Conservation (phyloP, 2,797 vertebrate species). For the Aplochiton taeniatus region DNA sequence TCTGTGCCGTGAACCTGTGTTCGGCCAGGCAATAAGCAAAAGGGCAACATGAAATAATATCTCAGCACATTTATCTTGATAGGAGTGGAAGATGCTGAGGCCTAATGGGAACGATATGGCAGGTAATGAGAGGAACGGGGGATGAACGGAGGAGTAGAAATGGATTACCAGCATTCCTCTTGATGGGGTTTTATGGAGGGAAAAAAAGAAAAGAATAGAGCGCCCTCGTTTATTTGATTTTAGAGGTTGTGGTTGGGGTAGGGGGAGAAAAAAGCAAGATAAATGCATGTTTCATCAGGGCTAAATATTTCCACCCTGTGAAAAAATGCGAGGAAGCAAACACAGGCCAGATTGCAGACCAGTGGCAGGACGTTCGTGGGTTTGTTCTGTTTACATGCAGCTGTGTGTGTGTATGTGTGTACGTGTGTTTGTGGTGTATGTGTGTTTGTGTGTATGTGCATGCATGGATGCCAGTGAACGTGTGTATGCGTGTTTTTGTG, state of each 20-base stretch:
- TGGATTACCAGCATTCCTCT: conserved; percentile 74
- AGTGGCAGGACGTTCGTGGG: conserved; percentile 67
- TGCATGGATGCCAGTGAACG: conserved; percentile 13
- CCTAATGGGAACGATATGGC: conserved; percentile 73
- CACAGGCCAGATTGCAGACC: conserved; percentile 74
- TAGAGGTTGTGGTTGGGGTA: conserved; percentile 61
- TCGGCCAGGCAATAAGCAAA: conserved; percentile 57
- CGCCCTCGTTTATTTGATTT: conserved; percentile 76
- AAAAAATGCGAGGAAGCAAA: conserved; percentile 72
- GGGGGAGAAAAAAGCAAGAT: conserved; percentile 57
- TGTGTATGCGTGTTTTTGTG: not conserved
- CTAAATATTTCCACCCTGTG: conserved; percentile 75
- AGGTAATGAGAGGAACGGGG: conserved; percentile 70
- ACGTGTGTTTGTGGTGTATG: conserved; percentile 29
- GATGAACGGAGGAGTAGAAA: conserved; percentile 59
- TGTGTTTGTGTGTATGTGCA: conserved; percentile 15
- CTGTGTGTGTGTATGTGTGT: conserved; percentile 26
- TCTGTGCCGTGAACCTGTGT: conserved; percentile 64
- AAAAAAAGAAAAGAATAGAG: conserved; percentile 60
- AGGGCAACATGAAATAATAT: conserved; percentile 67
- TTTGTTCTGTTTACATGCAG: conserved; percentile 72
- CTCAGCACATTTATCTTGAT: conserved; percentile 70
- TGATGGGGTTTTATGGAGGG: conserved; percentile 71
- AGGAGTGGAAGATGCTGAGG: conserved; percentile 69
- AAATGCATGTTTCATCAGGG: conserved; percentile 77